Base-by-base conservation (phyloP, 2,113 vertebrate species). In the Sarotherodon lohbergeri region DNA sequence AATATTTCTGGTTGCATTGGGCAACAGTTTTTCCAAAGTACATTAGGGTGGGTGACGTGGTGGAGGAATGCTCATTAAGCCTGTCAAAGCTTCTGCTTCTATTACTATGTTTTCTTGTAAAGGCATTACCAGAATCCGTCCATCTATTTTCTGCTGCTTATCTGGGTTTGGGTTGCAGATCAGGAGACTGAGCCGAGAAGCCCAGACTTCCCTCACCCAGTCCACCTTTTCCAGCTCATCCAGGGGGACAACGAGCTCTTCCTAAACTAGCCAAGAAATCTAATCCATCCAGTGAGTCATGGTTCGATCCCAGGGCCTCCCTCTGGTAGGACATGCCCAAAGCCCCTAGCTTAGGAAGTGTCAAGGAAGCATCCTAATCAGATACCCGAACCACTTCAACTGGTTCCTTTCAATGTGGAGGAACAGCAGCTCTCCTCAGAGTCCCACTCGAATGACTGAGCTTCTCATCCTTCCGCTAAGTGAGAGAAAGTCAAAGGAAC, bases 101-200 rank as follows among this genome's bases (percentile, higher is more conserved):
- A 0, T 24, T 24, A 19, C 9, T 48, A 27, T 29, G 14, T 48
- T 0, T 48, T 48, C 22, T 4, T 39, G 10, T 10, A 3, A 41
- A 36, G 0, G 10, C 34, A 3, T 19, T 36, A 36, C 12, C 17
- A n/a, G 6, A 36, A 66, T 66, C 17, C 1, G 0, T 7, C 61
- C 61, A 66, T 61, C 57, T 39, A 1, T 66, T 66, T 66, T n/a
- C 17, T 66, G 61, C 17, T 66, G 61, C 59, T 63, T 63, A n/a
- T 63, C 59, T 2, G 0, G 61, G 17, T 66, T 66, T 66, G 61
- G 32, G 36, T 66, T 66, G 61, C 32, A 36, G 61, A 12, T 66
- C 0, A 36, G 61, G 9, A 63, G 59, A 3, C 57, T 34, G 57
- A 61, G 27, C 14, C 14, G 7, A 39, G 36, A 39, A 39, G 36